Base-by-base conservation (phyloP, 2,797 vertebrate species). In the Danio aesculapii region DNA sequence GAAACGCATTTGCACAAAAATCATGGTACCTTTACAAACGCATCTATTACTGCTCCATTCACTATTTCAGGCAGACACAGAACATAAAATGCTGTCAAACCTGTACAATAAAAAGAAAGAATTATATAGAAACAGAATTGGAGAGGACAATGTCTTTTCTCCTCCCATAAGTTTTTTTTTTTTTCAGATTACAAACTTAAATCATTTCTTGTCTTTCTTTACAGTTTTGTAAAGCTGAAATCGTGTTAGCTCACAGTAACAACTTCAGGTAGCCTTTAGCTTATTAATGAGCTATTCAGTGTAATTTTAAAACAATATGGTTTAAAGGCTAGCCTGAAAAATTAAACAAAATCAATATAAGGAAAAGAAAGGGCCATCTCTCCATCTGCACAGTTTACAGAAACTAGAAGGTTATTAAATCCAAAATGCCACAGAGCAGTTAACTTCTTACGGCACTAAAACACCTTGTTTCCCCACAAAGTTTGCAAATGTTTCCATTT, bases 401-500 rank as follows among this genome's bases (percentile, higher is more conserved):
- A 39, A 77, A 77, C 17, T 55, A 14, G 43, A 55, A 66, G 53
- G 17, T 68, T 47, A 63, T 58, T 8, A 47, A 67, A 11, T 58
- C 68, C 2, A 19, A 67, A 77, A 57, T 64, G 61, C 8, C 41
- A 58, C 53, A 46, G 53, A 73, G 17, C 43, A 58, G n/a, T 59
- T 14, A 43, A 71, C 52, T 64, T 44, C 11, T 9, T 52, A 46
- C 5, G 10, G 41, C 43, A 17, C 19, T 58, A 19, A 67, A 68
- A 12, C 17, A 58, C 21, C 11, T 47, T 58, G 44, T 13, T 59
- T 58, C 53, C 53, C 10, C 16, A 66, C 10, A n/a, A 67, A 39
- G 19, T 44, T 58, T 77, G 92, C 30, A 57, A 58, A 50, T 93
- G 92, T 87, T 93, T 93, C 93, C 91, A 92, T 92, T 92, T 93